Percentiles rank a stretch among this genome's conserved stretches.
Evolutionary conservation across 2,113 vertebrate species (phyloP).

Genomic region (Calidris pygmaea): DNA sequence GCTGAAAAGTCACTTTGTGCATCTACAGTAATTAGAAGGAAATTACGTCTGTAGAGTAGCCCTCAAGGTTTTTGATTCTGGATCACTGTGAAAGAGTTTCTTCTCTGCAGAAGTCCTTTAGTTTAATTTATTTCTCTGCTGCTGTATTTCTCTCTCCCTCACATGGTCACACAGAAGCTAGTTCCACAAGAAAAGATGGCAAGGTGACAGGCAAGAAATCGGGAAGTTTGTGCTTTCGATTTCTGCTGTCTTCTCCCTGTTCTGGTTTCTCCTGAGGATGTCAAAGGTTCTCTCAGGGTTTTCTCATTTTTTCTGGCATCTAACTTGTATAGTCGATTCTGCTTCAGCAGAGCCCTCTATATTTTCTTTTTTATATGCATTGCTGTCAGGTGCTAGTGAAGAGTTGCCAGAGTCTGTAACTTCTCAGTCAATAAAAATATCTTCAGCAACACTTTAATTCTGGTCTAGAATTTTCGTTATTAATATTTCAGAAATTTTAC

Average conservation of each 20-base stretch:
- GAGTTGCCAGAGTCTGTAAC: not conserved
- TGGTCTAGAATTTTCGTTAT: not conserved
- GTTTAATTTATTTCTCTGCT: not conserved
- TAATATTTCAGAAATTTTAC: not conserved
- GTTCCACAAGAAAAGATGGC: not conserved
- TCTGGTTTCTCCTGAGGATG: not conserved
- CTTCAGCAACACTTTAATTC: not conserved
- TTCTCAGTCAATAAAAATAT: not conserved
- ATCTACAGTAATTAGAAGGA: not conserved
- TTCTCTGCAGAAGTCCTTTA: not conserved
- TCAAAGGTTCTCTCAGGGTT: not conserved
- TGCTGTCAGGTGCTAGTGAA: not conserved
- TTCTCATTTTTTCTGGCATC: not conserved
- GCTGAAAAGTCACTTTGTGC: not conserved
- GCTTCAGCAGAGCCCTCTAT: not conserved
- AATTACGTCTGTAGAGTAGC: not conserved
- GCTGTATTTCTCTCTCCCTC: not conserved
- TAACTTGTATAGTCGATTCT: not conserved
- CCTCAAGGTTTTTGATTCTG: not conserved
- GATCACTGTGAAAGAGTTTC: not conserved
- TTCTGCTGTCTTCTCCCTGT: not conserved
- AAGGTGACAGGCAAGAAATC: not conserved
- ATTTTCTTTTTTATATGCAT: not conserved
- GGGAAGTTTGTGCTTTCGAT: not conserved
- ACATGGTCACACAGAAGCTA: not conserved